Evolutionary conservation across 1,140 invertebrate species (phyloP), one percentile per base, ranked within the genome.

Genomic region (Zaprionus capensis): DNA sequence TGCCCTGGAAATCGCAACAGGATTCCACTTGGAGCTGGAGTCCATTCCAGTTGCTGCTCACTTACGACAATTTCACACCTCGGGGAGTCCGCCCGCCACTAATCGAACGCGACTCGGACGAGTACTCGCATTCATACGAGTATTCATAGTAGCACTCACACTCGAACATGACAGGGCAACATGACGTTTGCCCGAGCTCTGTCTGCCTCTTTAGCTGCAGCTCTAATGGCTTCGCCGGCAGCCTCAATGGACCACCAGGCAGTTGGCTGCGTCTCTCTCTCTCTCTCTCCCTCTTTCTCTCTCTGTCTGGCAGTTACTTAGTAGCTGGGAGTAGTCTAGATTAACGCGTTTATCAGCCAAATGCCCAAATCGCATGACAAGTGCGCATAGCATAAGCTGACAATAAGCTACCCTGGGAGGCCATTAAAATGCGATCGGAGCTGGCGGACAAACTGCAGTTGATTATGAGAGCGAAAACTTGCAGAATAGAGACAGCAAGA

Each of bases 41-140:
- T 12, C 24, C 2, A 17, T 46, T 46, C 15, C 15, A 57, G 58
- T 34, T 72, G 85, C 85, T 88, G 78, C 85, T 81, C 85, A 90
- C 78, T 88, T 88, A 84, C 76, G 81, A 77, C 70, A 82, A 82
- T 79, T 91, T 91, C 84, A 91, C 90, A 90, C 88, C 90, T 91
- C 84, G 71, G 88, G 88, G 88, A 91, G 90, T 91, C 88, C 70
- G 77, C 70, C 71, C 77, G 58, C 31, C 38, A 38, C 31, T 59
- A 57, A 46, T 61, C 46, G 41, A 57, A 34, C 24, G 34, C 61
- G 53, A 61, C 56, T 49, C 20, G 20, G 3, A 51, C 46, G 46
- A 22, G 46, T 51, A 34, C 31, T 17, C 63, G 24, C 11, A 57
- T 5, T 68, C 65, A 15, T 34, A 31, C 5, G 44, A 36, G 46